phyloP scores from a whole-genome alignment of 2,797 vertebrate species.

The Bradypodion pumilum region DNA sequence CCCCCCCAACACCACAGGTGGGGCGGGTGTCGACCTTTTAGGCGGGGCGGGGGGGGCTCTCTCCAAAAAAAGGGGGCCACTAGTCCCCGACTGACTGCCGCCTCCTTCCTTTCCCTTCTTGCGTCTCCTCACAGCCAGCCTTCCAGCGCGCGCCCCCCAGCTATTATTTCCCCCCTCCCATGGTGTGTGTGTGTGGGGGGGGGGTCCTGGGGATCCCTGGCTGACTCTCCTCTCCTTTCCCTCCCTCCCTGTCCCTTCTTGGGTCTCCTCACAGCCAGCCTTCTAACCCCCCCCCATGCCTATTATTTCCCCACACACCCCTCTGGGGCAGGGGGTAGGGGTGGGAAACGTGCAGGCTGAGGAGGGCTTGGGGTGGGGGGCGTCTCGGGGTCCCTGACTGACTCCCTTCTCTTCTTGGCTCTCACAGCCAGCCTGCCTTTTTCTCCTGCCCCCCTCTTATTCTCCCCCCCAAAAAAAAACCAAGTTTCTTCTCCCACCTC shows the following conservation, averaged over 20 bases:
- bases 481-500: constrained; percentile 73
- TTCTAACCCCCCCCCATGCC: too few relatives aligned
- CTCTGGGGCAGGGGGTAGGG: too few relatives aligned
- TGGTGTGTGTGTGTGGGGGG: too few relatives aligned
- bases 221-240: constrained; percentile 11
- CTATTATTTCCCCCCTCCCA: constrained; percentile 3
- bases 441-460: constrained; percentile 38
- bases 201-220: too few relatives aligned
- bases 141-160: background rate
- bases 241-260: constrained; percentile 53
- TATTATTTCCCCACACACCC: too few relatives aligned
- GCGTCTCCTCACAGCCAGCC: constrained; percentile 41
- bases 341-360: too few relatives aligned
- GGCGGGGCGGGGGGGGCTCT: background rate
- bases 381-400: too few relatives aligned
- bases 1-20: background rate
- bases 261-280: too few relatives aligned
- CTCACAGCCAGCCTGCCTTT: too few relatives aligned
- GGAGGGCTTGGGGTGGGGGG: too few relatives aligned
- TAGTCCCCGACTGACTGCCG: constrained; percentile 52
- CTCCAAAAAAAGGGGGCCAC: background rate
- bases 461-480: constrained; percentile 46
- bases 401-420: too few relatives aligned
- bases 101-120: constrained; percentile 53
- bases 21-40: too few relatives aligned